These are phyloP conservation scores for Pimpla rufipes DNA, from an alignment of 2,888 invertebrate species.

Conservation along the genomic window DNA sequence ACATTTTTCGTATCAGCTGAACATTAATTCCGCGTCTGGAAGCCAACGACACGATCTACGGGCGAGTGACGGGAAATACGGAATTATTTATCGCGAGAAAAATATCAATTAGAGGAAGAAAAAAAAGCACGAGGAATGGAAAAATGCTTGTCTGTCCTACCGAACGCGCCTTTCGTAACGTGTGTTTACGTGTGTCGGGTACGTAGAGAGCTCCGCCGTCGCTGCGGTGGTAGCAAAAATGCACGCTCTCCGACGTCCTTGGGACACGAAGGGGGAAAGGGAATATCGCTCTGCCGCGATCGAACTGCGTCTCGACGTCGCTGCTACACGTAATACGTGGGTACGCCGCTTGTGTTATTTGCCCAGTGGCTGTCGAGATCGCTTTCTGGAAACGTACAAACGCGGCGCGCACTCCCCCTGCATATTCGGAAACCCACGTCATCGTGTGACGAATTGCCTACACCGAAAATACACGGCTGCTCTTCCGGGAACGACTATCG, in stretches of 20 bases:
- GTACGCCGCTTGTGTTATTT: background rate
- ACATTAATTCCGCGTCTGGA: background rate
- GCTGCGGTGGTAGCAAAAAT: conserved; percentile 18
- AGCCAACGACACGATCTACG: background rate
- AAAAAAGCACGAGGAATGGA: background rate
- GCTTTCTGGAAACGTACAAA: conserved; percentile 52
- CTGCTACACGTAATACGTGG: background rate
- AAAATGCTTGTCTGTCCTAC: background rate
- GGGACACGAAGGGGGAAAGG: conserved; percentile 43
- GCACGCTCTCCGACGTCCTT: conserved; percentile 60
- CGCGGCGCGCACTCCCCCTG: conserved; percentile 2
- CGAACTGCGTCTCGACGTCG: conserved; percentile 19
- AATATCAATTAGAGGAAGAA: background rate
- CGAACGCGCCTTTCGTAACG: conserved; percentile 9
- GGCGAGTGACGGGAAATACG: background rate
- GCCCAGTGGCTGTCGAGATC: conserved; percentile 38
- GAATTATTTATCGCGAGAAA: conserved; percentile 6
- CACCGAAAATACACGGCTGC: too few relatives aligned
- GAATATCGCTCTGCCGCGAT: conserved; percentile 54
- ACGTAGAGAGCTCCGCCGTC: background rate
- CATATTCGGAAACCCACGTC: conserved; percentile 33
- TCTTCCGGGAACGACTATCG: too few relatives aligned
- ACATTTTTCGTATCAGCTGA: background rate
- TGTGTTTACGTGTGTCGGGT: background rate
- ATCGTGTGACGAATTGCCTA: background rate